A percentile compares a stretch with the other conserved stretches of the same genome.
Conservation (phyloP, 35 echinoderm and acorn worm genomes). For the Apostichopus japonicus region DNA sequence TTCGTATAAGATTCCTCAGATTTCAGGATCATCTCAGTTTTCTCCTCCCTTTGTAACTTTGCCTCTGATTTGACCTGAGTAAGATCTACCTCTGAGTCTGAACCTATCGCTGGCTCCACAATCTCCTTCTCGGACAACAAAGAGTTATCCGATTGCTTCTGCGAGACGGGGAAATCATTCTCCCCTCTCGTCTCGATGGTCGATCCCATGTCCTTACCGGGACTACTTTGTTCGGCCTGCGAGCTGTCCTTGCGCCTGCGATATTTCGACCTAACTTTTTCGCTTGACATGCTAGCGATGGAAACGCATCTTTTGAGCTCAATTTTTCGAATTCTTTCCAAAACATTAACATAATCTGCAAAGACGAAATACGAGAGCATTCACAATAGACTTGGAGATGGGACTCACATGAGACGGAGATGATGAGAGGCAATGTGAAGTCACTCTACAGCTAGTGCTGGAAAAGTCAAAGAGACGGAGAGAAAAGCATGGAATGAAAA, state of each 20-base stretch:
- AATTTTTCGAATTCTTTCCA: slow-evolving; percentile 62
- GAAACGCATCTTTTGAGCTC: slow-evolving; percentile 74
- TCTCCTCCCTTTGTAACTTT: not conserved
- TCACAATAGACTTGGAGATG: not conserved
- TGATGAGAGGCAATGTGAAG: not conserved
- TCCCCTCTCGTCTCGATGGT: not conserved
- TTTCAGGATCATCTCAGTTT: too few relatives aligned
- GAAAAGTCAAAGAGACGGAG: not conserved
- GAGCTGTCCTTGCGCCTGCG: slow-evolving; percentile 40
- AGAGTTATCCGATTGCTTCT: not conserved
- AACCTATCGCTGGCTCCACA: not conserved
- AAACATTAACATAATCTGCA: slow-evolving; percentile 60
- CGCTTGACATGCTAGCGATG: slow-evolving; percentile 86
- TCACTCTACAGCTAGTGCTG: not conserved
- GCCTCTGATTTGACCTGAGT: not conserved
- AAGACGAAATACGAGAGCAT: not conserved
- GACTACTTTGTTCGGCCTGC: not conserved
- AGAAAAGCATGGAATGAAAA: slow-evolving; percentile 2
- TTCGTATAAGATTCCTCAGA: too few relatives aligned
- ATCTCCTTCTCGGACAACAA: not conserved
- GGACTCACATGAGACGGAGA: slow-evolving; percentile 10
- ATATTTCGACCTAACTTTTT: slow-evolving; percentile 50
- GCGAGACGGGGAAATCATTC: not conserved
- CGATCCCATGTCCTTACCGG: not conserved
- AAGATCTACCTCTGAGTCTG: not conserved